A percentile compares a stretch with the other conserved stretches of the same genome.
Evolutionary conservation across 2,797 vertebrate genomes (phyloP).

Genomic region (Sebastes umbrosus): DNA sequence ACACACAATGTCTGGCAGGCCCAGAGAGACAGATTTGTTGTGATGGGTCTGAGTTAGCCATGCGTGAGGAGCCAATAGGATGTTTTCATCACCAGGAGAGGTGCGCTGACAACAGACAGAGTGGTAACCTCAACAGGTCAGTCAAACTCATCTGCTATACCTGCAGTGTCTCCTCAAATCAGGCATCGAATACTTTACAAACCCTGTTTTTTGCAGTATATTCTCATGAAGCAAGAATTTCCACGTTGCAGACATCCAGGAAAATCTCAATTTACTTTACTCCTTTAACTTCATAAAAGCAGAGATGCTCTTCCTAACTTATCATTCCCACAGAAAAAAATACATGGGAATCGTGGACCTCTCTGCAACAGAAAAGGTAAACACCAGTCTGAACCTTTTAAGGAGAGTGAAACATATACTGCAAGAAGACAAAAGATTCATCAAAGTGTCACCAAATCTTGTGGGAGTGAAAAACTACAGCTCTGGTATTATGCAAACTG

Average conservation of each 20-base stretch:
- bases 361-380: conserved; percentile 29
- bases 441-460: conserved; percentile 59
- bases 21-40: conserved; percentile 62
- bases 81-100: conserved; percentile 71
- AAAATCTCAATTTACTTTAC: conserved; percentile 10
- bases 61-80: conserved; percentile 63
- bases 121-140: conserved; percentile 63
- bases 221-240: conserved; percentile 10
- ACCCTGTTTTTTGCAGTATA: not conserved
- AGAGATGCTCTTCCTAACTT: conserved; percentile 19
- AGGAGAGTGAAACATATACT: conserved; percentile 24
- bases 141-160: conserved; percentile 32
- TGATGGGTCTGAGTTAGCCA: conserved; percentile 65
- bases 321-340: conserved; percentile 12
- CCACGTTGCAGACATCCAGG: conserved; percentile 1
- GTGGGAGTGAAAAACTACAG: conserved; percentile 55
- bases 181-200: conserved; percentile 1
- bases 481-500: conserved; percentile 35
- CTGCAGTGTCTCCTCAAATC: conserved; percentile 40
- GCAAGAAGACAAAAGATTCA: conserved; percentile 55
- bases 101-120: conserved; percentile 66
- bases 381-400: conserved; percentile 46
- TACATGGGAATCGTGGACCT: not conserved
- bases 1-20: conserved; percentile 14
- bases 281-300: conserved; percentile 20